phyloP scores from a whole-genome alignment of 2,888 invertebrate species.

The Geophilus truncorum region DNA sequence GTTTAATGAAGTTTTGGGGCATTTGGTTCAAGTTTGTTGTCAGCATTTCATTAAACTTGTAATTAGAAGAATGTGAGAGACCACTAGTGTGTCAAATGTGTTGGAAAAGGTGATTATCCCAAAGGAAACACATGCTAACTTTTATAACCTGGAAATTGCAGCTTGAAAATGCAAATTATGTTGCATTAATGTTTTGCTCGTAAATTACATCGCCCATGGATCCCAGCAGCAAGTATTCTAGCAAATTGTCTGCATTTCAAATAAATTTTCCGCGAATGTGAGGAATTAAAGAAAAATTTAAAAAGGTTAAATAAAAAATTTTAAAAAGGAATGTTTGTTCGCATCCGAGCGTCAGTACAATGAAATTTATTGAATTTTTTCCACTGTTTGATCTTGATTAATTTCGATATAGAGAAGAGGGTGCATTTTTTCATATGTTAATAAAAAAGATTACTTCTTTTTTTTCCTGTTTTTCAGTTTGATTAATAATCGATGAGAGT shows the following conservation, averaged over 20 bases:
- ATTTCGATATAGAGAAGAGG: background rate
- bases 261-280: background rate
- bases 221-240: background rate
- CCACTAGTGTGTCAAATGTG: slow-evolving; percentile 4
- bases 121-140: slow-evolving; percentile 10
- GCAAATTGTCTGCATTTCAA: background rate
- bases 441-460: background rate
- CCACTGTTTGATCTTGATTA: background rate
- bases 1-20: slow-evolving; percentile 10
- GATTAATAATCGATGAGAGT: background rate
- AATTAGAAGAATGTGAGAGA: slow-evolving; percentile 4
- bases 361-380: background rate
- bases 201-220: background rate
- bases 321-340: background rate
- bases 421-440: background rate
- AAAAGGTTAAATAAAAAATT: too few species aligned
- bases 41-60: slow-evolving; percentile 4
- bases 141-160: slow-evolving; percentile 5
- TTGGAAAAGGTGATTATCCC: slow-evolving; percentile 4
- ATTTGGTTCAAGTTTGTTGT: slow-evolving; percentile 10
- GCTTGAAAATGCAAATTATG: background rate
- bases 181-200: background rate
- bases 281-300: too few species aligned
- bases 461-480: background rate
- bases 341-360: background rate